Evolutionary conservation across 2,888 invertebrate genomes (phyloP), one percentile per base, ranked within the genome.

Genomic region (Alitta virens): DNA sequence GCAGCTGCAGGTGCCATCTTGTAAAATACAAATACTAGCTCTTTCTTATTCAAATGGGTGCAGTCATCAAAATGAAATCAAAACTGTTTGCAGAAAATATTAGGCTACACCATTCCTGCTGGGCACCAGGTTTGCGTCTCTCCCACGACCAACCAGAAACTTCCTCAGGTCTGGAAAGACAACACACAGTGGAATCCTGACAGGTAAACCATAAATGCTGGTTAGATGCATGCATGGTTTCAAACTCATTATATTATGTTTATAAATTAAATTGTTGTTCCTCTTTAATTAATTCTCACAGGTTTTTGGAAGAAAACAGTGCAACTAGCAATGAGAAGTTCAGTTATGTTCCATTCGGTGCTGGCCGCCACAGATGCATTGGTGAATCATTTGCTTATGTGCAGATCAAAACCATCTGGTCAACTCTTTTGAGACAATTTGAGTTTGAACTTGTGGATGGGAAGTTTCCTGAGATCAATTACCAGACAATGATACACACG

Each of bases 81-180:
- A 5, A 12, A 12, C 5, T 33, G 33, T 33, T 33, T 58, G 25
- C 66, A 76, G 75, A 70, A 64, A 18, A 67, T 75, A n/a, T 43
- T 65, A 43, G 75, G 74, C 40, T 77, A 72, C 62, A 72, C 69
- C 1, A 78, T 77, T 24, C 77, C 77, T 3, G 63, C 68, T 5
- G 76, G 75, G 14, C 77, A 78, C 57, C 77, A 78, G 60, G 72
- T 77, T 49, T 78, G 77, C 66, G 75, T 77, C 2, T 78, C 77
- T 1, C 75, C 77, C 1, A 73, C 75, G 2, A 70, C 72, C 49
- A 77, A 78, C 55, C 76, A 78, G 25, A 57, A 66, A 21, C 68
- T 77, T 40, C 69, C 70, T 2, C 70, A 74, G 25, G 64, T 66
- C 9, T 77, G 77, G 77, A 65, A 67, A 25, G 66, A 73, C 26